Conservation (phyloP, 2,113 vertebrate genomes). For the Dasypus novemcinctus region DNA sequence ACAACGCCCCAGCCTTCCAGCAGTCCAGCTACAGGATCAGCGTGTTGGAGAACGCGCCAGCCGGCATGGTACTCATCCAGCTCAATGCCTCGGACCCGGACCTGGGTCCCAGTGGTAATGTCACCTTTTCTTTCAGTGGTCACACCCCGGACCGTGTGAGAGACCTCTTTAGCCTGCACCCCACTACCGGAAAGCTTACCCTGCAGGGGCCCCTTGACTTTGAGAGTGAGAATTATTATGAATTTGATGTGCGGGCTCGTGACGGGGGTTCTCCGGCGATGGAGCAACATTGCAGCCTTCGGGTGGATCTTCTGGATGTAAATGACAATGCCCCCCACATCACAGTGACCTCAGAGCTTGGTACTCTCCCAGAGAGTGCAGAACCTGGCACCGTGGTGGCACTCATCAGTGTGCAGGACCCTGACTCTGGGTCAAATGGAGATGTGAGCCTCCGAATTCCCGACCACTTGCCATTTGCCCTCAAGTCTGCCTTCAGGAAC, state of each 20-base stretch:
- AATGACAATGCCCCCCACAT: constrained; percentile 86
- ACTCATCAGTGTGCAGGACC: constrained; percentile 82
- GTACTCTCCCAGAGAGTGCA: constrained; percentile 80
- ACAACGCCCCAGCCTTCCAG: constrained; percentile 82
- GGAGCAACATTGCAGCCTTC: constrained; percentile 82
- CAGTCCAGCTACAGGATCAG: constrained; percentile 75
- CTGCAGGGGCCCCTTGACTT: constrained; percentile 81
- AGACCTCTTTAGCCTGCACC: constrained; percentile 78
- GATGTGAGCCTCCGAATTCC: constrained; percentile 82
- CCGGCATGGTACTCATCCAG: constrained; percentile 73
- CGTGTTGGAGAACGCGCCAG: constrained; percentile 73
- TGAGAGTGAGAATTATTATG: constrained; percentile 77
- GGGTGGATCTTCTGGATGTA: constrained; percentile 82
- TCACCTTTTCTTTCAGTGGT: constrained; percentile 85
- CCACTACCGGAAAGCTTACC: constrained; percentile 79
- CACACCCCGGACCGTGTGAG: constrained; percentile 80
- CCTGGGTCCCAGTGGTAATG: constrained; percentile 80
- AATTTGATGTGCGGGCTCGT: constrained; percentile 80
- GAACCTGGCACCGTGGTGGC: constrained; percentile 81
- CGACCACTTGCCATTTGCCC: constrained; percentile 81
- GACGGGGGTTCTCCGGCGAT: constrained; percentile 82
- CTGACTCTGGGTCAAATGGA: constrained; percentile 81
- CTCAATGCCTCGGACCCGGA: constrained; percentile 79
- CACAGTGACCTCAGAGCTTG: constrained; percentile 81
- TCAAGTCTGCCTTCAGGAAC: constrained; percentile 82